phyloP scores from a whole-genome alignment of 2,888 invertebrate species.

The Zelleria hepariella region DNA sequence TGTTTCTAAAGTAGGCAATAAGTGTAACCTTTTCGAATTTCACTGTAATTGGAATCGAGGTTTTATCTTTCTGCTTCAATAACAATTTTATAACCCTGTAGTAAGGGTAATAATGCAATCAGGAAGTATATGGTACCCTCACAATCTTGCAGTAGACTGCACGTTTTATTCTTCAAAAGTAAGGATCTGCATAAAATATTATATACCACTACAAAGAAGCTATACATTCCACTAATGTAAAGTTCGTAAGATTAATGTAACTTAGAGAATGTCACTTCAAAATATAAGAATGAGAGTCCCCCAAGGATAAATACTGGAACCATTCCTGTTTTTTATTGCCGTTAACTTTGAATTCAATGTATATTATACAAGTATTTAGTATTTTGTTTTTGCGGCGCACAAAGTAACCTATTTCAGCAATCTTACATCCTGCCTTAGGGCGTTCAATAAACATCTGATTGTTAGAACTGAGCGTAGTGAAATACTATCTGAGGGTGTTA shows the following conservation, averaged over 20 bases:
- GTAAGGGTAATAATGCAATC: not conserved
- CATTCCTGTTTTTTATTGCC: not conserved
- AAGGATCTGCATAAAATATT: not conserved
- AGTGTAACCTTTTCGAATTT: not conserved
- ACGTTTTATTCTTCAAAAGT: not conserved
- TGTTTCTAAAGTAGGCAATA: not conserved
- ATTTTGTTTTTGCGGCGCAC: not conserved
- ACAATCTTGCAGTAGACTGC: not conserved
- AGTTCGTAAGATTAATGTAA: no score
- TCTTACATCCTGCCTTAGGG: not conserved
- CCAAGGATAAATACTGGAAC: not conserved
- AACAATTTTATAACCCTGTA: not conserved
- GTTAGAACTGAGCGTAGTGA: not conserved
- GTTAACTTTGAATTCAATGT: not conserved
- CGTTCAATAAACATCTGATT: not conserved
- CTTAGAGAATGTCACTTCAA: not conserved
- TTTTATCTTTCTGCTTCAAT: not conserved
- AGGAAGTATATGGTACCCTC: not conserved
- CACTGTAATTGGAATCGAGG: not conserved
- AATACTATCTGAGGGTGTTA: not conserved
- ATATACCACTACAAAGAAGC: not conserved
- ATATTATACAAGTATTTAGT: not conserved
- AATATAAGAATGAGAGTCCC: not conserved
- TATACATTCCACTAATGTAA: not conserved
- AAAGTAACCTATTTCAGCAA: not conserved